Conservation (phyloP, 2,888 invertebrate species). For the Chrysodeixis includens region DNA sequence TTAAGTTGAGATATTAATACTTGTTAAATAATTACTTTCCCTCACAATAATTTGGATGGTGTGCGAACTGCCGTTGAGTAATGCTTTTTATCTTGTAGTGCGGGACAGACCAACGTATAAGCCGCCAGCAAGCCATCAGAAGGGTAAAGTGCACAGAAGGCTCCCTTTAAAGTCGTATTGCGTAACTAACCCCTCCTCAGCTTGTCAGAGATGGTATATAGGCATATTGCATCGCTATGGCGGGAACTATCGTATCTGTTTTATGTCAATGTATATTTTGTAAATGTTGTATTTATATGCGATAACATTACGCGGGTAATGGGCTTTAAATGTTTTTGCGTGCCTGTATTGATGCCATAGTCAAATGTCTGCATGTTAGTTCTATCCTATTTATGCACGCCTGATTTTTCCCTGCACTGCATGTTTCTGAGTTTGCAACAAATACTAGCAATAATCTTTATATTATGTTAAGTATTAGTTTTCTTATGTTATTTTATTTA, state of each 20-base stretch:
- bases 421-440: slow-evolving; percentile 35
- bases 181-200: slow-evolving; percentile 79
- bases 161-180: slow-evolving; percentile 76
- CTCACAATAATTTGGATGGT: slow-evolving; percentile 64
- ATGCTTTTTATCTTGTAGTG: slow-evolving; percentile 85
- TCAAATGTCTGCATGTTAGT: slow-evolving; percentile 60
- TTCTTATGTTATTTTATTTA: background rate
- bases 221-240: slow-evolving; percentile 77
- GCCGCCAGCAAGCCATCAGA: slow-evolving; percentile 85
- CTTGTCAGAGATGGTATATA: slow-evolving; percentile 83
- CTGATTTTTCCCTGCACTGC: slow-evolving; percentile 16
- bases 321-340: slow-evolving; percentile 55
- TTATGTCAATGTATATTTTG: slow-evolving; percentile 44
- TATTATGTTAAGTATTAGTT: background rate
- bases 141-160: slow-evolving; percentile 84
- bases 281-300: slow-evolving; percentile 66
- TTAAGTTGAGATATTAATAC: slow-evolving; percentile 46
- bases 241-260: slow-evolving; percentile 74
- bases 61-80: slow-evolving; percentile 84
- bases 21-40: slow-evolving; percentile 56
- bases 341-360: slow-evolving; percentile 55
- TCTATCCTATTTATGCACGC: slow-evolving; percentile 21
- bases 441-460: slow-evolving; percentile 14
- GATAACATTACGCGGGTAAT: slow-evolving; percentile 70
- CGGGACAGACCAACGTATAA: slow-evolving; percentile 81